Percentiles rank a stretch among this genome's conserved stretches.
These are phyloP conservation scores for Zele albiditarsus DNA, from an alignment of 2,888 invertebrate genomes.

Conservation along the genomic window DNA sequence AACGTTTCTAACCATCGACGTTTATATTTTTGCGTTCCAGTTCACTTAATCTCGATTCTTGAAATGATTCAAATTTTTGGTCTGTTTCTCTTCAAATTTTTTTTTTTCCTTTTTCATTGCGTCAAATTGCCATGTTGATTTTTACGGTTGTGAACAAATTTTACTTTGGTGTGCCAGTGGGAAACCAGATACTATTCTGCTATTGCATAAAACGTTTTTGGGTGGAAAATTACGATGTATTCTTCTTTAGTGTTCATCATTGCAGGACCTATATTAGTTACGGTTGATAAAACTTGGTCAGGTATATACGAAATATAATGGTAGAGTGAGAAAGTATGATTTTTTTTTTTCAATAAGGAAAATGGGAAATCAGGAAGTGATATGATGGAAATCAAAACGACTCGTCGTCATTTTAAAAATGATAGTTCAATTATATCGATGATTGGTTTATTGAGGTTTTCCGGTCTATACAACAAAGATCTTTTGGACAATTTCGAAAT, in stretches of 20 bases:
- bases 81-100: neutral
- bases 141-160: too few relatives aligned
- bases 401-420: slow-evolving; percentile 13
- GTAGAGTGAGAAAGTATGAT: neutral
- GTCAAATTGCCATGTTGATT: too few relatives aligned
- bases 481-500: slow-evolving; percentile 19
- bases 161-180: too few relatives aligned
- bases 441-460: slow-evolving; percentile 53
- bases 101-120: neutral
- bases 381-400: neutral
- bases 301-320: neutral
- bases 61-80: slow-evolving; percentile 2
- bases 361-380: neutral
- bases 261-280: neutral
- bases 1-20: slow-evolving; percentile 10
- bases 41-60: too few relatives aligned
- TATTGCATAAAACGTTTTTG: neutral
- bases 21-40: neutral
- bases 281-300: neutral
- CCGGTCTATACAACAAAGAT: slow-evolving; percentile 47
- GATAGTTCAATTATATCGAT: slow-evolving; percentile 42
- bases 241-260: neutral
- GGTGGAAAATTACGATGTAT: neutral
- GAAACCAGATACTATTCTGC: too few relatives aligned
- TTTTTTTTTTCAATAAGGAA: neutral